Conservation (phyloP, 1,140 invertebrate genomes). For the Dryas iulia region DNA sequence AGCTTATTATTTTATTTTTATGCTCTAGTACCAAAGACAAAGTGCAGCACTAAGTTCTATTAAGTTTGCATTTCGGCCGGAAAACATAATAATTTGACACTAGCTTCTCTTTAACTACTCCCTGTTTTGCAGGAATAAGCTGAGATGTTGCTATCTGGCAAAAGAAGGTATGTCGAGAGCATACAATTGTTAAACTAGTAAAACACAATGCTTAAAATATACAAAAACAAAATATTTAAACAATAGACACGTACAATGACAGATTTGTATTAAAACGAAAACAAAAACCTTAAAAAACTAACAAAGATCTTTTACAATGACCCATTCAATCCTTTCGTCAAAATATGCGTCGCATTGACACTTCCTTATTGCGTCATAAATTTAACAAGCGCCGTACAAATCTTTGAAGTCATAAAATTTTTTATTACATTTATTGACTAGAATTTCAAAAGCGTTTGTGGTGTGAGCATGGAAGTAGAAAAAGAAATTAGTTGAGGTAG, state of each 20-base stretch:
- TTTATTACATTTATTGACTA: constrained; percentile 30
- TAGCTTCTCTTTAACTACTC: too few species aligned
- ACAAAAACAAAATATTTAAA: constrained; percentile 59
- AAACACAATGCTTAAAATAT: constrained; percentile 12
- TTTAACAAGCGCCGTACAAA: constrained; percentile 62
- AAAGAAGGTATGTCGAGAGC: constrained; percentile 65
- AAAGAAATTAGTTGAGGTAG: constrained; percentile 7
- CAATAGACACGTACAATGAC: constrained; percentile 60
- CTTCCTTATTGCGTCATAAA: constrained; percentile 78
- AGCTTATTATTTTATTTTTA: too few species aligned
- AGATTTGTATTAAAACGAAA: constrained; percentile 53
- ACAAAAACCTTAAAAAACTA: constrained; percentile 65
- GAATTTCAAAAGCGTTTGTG: constrained; percentile 13
- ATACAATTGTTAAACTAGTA: neutral
- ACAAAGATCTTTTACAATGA: constrained; percentile 64
- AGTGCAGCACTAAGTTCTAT: too few species aligned
- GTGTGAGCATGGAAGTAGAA: constrained; percentile 7
- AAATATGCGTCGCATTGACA: constrained; percentile 67
- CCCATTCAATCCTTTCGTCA: constrained; percentile 77
- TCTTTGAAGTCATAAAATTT: constrained; percentile 41
- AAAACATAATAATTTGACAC: too few species aligned
- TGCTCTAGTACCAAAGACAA: too few species aligned
- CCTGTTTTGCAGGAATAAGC: too few species aligned
- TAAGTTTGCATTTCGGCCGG: too few species aligned
- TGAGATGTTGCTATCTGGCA: too few species aligned